Conservation (phyloP, 2,113 vertebrate species). For the Psilopogon haemacephalus region DNA sequence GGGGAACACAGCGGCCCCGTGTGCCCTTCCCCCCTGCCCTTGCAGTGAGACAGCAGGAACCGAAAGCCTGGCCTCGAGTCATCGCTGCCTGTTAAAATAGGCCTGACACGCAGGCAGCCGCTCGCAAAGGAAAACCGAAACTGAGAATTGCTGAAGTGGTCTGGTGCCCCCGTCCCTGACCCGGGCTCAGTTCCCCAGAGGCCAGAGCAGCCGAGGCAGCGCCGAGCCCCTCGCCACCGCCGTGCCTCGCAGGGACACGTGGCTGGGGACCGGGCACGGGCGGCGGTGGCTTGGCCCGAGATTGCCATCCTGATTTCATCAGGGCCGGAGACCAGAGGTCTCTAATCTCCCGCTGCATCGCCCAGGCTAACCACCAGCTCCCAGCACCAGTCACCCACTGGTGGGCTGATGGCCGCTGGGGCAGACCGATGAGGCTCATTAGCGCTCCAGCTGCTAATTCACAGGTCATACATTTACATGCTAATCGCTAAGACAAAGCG, state of each 20-base stretch:
- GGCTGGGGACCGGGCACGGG: not conserved
- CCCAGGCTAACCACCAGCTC: not conserved
- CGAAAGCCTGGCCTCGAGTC: conserved; percentile 69
- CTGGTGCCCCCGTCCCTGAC: conserved; percentile 28
- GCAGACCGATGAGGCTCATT: not conserved
- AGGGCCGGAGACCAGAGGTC: not conserved
- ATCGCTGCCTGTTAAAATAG: conserved; percentile 46
- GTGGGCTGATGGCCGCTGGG: not conserved
- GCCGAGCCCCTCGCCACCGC: not conserved
- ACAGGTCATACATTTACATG: conserved; percentile 1
- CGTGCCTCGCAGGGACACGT: not conserved
- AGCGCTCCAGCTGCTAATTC: conserved; percentile 9
- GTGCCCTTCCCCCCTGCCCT: conserved; percentile 27
- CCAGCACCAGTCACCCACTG: not conserved
- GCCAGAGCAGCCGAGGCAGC: not conserved
- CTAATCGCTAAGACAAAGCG: conserved; percentile 26
- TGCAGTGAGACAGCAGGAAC: conserved; percentile 66
- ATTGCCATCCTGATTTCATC: not conserved
- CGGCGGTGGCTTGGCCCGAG: not conserved
- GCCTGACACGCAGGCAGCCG: conserved; percentile 62
- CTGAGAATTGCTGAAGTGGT: conserved; percentile 62
- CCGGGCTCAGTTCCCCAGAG: conserved; percentile 66
- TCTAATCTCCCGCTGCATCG: not conserved
- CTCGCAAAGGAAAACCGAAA: conserved; percentile 78
- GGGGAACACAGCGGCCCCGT: not conserved